These are phyloP conservation scores for Pempheris klunzingeri DNA, from an alignment of 2,797 vertebrate species.

Conservation along the genomic window DNA sequence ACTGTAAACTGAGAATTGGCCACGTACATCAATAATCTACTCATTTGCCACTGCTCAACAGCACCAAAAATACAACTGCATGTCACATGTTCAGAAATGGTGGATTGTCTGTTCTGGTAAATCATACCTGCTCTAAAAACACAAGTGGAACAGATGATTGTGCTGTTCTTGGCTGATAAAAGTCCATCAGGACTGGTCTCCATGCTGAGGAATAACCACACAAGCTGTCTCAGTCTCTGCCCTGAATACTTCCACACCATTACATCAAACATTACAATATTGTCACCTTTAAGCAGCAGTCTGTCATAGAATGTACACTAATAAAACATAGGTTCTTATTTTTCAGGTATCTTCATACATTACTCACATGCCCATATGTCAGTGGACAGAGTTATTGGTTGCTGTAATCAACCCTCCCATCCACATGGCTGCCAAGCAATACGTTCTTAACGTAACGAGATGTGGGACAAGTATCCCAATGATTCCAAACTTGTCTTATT, in stretches of 20 bases:
- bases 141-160: conserved; percentile 48
- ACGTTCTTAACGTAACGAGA: not conserved
- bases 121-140: conserved; percentile 41
- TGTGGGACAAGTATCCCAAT: not conserved
- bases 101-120: conserved; percentile 53
- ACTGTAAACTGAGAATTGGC: conserved; percentile 36
- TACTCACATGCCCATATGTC: not conserved
- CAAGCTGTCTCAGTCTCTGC: not conserved
- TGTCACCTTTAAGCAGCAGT: not conserved
- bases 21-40: conserved; percentile 33
- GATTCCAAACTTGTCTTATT: not conserved
- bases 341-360: not conserved
- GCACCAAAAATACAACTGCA: conserved; percentile 50
- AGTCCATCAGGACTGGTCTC: not conserved
- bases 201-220: not conserved
- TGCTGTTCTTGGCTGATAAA: conserved; percentile 35
- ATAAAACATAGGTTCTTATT: not conserved
- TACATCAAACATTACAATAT: not conserved
- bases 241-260: not conserved
- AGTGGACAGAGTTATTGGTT: not conserved
- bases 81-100: conserved; percentile 43
- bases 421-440: not conserved
- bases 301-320: not conserved
- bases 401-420: conserved; percentile 1
- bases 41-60: conserved; percentile 33